Evolutionary conservation across 1,140 invertebrate genomes (phyloP).

Genomic region (Medauroidea extradentata): DNA sequence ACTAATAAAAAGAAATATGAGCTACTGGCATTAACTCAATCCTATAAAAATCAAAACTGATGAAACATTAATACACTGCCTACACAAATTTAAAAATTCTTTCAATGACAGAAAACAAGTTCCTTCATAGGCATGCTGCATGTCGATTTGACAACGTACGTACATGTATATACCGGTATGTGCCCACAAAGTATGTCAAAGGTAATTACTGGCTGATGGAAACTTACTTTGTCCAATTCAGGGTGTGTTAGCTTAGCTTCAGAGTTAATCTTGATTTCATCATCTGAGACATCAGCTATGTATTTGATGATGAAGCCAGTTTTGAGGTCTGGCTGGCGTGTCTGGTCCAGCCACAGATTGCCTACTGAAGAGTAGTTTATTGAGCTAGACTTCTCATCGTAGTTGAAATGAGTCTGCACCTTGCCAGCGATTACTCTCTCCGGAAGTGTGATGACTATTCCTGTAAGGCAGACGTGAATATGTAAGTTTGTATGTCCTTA

Average conservation of each 20-base stretch:
- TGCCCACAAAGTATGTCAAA: too few relatives aligned
- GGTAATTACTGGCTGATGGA: too few relatives aligned
- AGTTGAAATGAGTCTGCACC: not conserved
- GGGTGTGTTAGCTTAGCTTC: slow-evolving; percentile 61
- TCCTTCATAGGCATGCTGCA: too few relatives aligned
- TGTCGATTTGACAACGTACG: too few relatives aligned
- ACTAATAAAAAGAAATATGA: too few relatives aligned
- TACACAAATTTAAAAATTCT: too few relatives aligned
- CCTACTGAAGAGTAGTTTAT: not conserved
- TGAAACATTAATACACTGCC: too few relatives aligned
- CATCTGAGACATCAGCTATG: slow-evolving; percentile 34
- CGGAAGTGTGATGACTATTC: not conserved
- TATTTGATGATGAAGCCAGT: slow-evolving; percentile 46
- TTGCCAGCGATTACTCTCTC: slow-evolving; percentile 8
- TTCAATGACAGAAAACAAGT: too few relatives aligned
- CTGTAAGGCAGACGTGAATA: not conserved
- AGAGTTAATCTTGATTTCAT: slow-evolving; percentile 46
- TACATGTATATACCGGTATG: too few relatives aligned
- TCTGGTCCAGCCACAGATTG: slow-evolving; percentile 61
- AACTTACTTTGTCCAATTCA: slow-evolving; percentile 55
- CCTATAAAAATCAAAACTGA: too few relatives aligned
- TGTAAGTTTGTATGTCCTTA: too few relatives aligned
- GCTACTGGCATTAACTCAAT: too few relatives aligned
- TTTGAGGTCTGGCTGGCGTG: slow-evolving; percentile 60
- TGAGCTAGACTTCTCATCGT: not conserved